Evolutionary conservation across 2,888 invertebrate genomes (phyloP).

Genomic region (Microctonus aethiopoides): DNA sequence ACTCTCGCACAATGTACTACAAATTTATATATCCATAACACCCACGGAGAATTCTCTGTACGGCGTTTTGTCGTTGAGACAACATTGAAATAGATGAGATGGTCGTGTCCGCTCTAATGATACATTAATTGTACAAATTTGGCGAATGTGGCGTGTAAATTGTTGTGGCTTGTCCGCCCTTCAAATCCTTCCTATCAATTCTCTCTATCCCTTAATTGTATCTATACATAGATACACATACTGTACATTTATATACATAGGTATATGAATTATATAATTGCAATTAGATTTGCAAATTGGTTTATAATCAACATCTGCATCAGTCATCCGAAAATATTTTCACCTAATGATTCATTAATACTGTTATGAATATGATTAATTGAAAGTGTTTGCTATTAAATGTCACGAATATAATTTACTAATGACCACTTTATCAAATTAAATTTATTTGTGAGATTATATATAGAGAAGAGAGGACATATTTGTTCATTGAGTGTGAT

Average conservation of each 20-base stretch:
- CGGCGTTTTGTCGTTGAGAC: neutral
- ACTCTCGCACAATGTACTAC: neutral
- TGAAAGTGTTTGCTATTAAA: neutral
- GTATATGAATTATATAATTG: no score
- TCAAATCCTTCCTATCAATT: conserved; percentile 1
- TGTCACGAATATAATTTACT: neutral
- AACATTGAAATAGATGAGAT: neutral
- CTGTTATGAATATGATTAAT: neutral
- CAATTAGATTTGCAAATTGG: neutral
- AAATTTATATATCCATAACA: no score
- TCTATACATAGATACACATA: no score
- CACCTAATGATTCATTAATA: neutral
- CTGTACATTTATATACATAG: no score
- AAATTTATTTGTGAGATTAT: no score
- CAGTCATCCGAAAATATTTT: neutral
- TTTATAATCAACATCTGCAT: neutral
- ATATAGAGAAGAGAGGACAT: no score
- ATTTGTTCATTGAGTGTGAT: neutral
- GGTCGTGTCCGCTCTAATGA: conserved; percentile 16
- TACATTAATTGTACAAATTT: conserved; percentile 26
- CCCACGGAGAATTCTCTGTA: no score
- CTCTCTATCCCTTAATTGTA: neutral
- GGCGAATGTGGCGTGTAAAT: neutral
- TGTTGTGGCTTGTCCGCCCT: neutral
- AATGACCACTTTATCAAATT: no score